A percentile compares a stretch with the other conserved stretches of the same genome.
Evolutionary conservation across 92 coral and sea anemone species (phyloP).

Genomic region (Actinernus sp.): DNA sequence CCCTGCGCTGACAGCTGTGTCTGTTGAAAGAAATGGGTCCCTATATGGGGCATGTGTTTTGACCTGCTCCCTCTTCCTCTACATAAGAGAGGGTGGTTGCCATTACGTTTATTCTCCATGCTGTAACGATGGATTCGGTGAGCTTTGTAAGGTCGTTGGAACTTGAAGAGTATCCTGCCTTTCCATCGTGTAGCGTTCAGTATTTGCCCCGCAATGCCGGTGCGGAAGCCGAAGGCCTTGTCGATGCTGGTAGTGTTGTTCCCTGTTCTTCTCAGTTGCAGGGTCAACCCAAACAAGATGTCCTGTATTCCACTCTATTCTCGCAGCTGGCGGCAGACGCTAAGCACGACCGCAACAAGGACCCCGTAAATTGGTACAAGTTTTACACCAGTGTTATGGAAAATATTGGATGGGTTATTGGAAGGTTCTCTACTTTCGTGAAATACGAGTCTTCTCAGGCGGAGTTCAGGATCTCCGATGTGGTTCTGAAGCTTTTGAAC

Average conservation of each 20-base stretch:
- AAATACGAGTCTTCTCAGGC: too few relatives aligned
- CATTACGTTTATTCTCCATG: too few relatives aligned
- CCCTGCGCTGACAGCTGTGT: too few relatives aligned
- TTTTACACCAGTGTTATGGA: slow-evolving; percentile 30
- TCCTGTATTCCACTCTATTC: slow-evolving; percentile 41
- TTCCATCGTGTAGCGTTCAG: neutral
- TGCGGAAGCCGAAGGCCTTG: slow-evolving; percentile 6
- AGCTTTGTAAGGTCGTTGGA: slow-evolving; percentile 2
- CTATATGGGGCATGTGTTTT: too few relatives aligned
- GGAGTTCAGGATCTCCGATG: too few relatives aligned
- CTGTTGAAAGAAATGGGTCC: too few relatives aligned
- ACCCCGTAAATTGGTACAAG: slow-evolving; percentile 39
- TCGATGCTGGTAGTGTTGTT: slow-evolving; percentile 32
- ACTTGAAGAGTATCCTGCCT: neutral
- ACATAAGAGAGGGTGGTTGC: too few relatives aligned
- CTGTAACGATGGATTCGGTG: too few relatives aligned
- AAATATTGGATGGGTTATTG: slow-evolving; percentile 40
- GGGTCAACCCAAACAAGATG: slow-evolving; percentile 34
- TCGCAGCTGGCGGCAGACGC: slow-evolving; percentile 65
- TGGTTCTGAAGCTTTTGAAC: slow-evolving; percentile 14
- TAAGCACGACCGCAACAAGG: slow-evolving; percentile 23
- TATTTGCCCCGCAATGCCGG: neutral
- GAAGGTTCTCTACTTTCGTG: neutral
- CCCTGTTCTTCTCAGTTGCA: slow-evolving; percentile 5
- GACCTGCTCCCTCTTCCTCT: too few relatives aligned